Conservation (phyloP, 2,797 vertebrate genomes). For the Nyctibius grandis region DNA sequence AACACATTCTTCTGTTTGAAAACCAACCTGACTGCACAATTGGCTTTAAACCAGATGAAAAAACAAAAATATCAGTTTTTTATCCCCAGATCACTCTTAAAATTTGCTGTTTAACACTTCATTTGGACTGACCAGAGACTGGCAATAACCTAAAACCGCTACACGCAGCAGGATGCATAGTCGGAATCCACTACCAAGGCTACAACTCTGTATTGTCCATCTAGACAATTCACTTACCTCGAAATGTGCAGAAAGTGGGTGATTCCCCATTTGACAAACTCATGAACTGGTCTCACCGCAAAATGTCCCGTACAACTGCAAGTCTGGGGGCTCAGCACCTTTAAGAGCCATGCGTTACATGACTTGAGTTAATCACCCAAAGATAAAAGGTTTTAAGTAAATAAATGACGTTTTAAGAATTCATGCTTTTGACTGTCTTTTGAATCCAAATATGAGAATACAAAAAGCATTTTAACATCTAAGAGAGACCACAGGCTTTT, state of each 20-base stretch:
- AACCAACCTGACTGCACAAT: not conserved
- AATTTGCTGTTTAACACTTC: not conserved
- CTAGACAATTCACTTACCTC: not conserved
- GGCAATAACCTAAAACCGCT: not conserved
- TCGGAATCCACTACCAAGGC: not conserved
- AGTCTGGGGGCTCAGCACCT: not conserved
- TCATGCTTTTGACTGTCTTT: not conserved
- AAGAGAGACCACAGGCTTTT: not conserved
- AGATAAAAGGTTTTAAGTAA: not conserved
- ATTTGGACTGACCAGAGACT: not conserved
- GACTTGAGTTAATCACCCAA: not conserved
- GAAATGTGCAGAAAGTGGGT: not conserved
- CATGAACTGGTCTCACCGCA: not conserved
- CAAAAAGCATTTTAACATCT: not conserved
- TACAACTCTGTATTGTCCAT: not conserved
- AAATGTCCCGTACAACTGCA: not conserved
- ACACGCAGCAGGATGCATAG: not conserved
- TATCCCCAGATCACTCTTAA: not conserved
- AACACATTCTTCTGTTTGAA: not conserved
- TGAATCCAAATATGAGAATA: not conserved
- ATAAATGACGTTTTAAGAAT: not conserved
- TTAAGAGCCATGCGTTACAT: not conserved
- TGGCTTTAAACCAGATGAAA: not conserved
- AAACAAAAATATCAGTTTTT: not conserved
- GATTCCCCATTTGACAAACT: not conserved